A percentile compares a stretch with the other conserved stretches of the same genome.
These are phyloP conservation scores for Xylocopa sonorina DNA, from an alignment of 1,140 invertebrate genomes.

Conservation along the genomic window DNA sequence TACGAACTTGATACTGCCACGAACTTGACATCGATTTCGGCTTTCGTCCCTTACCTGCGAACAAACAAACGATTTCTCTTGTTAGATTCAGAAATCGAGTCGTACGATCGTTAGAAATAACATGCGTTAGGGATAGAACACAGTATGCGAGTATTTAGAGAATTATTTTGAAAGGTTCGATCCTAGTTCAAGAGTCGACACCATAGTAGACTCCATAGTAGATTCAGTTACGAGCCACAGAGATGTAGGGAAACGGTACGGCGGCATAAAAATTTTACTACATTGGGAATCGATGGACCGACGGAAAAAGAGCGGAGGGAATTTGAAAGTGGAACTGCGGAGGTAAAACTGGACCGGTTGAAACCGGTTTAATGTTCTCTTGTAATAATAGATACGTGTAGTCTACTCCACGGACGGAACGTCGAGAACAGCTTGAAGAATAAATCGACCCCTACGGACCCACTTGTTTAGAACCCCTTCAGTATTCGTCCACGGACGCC, in stretches of 20 bases:
- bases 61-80: background rate
- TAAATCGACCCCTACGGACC: constrained; percentile 65
- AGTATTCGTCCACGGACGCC: constrained; percentile 41
- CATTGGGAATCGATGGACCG: constrained; percentile 5
- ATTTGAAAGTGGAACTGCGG: constrained; percentile 1
- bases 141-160: no score
- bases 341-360: constrained; percentile 18
- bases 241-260: background rate
- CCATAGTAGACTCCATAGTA: background rate
- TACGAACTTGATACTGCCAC: background rate
- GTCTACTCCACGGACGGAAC: constrained; percentile 47
- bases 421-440: constrained; percentile 58
- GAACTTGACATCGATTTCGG: background rate
- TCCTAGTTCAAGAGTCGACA: no score
- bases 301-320: background rate
- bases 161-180: background rate
- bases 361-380: constrained; percentile 46
- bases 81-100: no score
- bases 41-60: constrained; percentile 30
- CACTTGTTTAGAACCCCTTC: constrained; percentile 63
- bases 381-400: constrained; percentile 63
- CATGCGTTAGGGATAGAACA: no score
- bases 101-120: no score
- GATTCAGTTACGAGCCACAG: background rate
- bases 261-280: constrained; percentile 28